Conservation (phyloP, 2,113 vertebrate species). For the Cyprinodon brontotheroides region DNA sequence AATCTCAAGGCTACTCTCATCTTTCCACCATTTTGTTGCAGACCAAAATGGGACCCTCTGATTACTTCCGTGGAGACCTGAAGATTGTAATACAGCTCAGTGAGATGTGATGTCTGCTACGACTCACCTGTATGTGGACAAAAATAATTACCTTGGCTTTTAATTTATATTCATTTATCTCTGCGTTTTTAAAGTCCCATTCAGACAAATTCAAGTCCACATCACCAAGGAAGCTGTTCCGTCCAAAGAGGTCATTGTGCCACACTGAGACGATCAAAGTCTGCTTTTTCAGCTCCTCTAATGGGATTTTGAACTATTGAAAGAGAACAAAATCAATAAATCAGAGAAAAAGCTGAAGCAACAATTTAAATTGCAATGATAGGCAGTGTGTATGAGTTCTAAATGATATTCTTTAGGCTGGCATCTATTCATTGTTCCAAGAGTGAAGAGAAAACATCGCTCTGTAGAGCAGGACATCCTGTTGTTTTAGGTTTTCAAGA, state of each 20-base stretch:
- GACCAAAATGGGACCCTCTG: conserved; percentile 60
- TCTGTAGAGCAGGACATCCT: no score
- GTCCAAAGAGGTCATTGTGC: conserved; percentile 91
- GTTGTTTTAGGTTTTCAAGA: no score
- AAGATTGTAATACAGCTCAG: background rate
- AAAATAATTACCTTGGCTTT: conserved; percentile 82
- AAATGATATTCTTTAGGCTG: no score
- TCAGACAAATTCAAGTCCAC: conserved; percentile 86
- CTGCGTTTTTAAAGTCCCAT: conserved; percentile 89
- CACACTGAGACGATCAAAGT: conserved; percentile 90
- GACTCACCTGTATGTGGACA: background rate
- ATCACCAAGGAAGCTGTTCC: conserved; percentile 92
- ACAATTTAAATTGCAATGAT: no score
- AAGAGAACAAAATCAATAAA: background rate
- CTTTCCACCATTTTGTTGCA: conserved; percentile 81
- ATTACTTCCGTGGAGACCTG: conserved; percentile 45
- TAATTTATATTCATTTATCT: conserved; percentile 87
- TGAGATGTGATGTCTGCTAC: background rate
- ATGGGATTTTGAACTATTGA: conserved; percentile 86
- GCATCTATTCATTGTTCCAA: no score
- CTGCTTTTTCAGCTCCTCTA: conserved; percentile 80
- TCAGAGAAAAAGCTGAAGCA: background rate
- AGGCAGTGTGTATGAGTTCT: no score
- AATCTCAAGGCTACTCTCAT: conserved; percentile 91
- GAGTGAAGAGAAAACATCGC: no score